Evolutionary conservation across 2,797 vertebrate genomes (phyloP).

Genomic region (Sebastes matsubarae): DNA sequence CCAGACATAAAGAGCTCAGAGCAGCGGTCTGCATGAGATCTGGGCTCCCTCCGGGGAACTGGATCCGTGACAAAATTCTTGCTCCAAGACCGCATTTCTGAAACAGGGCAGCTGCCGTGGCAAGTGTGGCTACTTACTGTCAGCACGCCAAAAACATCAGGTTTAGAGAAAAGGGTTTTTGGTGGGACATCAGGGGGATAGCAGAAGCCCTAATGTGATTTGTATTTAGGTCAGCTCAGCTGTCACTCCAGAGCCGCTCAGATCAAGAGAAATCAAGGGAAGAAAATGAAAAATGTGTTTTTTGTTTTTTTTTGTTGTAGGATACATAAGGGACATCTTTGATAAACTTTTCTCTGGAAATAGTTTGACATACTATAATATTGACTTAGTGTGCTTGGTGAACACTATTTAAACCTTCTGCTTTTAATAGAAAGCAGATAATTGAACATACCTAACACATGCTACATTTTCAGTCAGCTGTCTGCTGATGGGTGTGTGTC

Average conservation of each 20-base stretch:
- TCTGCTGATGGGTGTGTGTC: background rate
- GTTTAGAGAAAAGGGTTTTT: constrained; percentile 61
- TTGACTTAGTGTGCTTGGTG: background rate
- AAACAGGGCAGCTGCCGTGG: constrained; percentile 73
- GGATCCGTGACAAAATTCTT: constrained; percentile 76
- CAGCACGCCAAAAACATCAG: constrained; percentile 64
- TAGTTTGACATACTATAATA: background rate
- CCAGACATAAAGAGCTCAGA: constrained; percentile 74
- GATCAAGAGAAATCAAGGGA: constrained; percentile 26
- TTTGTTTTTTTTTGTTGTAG: constrained; percentile 12
- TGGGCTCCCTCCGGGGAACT: constrained; percentile 69
- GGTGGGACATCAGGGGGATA: constrained; percentile 30
- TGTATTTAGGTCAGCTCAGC: constrained; percentile 64
- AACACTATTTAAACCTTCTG: background rate
- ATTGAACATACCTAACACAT: background rate
- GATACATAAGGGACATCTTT: constrained; percentile 2
- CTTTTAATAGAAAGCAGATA: background rate
- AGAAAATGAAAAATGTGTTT: background rate
- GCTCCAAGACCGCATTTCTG: constrained; percentile 64
- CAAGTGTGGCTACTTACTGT: constrained; percentile 68
- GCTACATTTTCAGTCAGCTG: background rate
- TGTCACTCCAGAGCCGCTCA: constrained; percentile 49
- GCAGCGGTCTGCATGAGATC: constrained; percentile 66
- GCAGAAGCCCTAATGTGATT: constrained; percentile 43
- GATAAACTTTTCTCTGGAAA: constrained; percentile 4